Base-by-base conservation (phyloP, 2,888 invertebrate genomes). In the Exephanes ischioxanthus region DNA sequence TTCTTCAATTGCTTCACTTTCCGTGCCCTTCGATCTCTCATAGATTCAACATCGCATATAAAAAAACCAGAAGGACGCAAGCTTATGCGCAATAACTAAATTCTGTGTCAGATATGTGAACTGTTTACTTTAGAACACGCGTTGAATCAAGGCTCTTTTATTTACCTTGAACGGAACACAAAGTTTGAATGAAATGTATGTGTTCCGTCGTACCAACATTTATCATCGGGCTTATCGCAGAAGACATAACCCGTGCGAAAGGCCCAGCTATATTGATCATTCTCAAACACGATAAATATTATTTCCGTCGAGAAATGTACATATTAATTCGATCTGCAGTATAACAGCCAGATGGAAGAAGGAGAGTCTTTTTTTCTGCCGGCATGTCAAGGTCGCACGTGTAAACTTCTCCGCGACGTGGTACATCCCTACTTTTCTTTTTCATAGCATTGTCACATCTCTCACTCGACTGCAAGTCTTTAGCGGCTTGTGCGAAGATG, bases 171-270 rank as follows among this genome's bases (percentile, higher is more conserved):
- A 11, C 41, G 1, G 41, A 41, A 41, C 41, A 0, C 41, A 41
- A 41, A 41, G 41, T 2, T 19, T 19, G 55, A 55, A 55, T 19
- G 55, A 55, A 55, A 9, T 55, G 22, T 22, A 22, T 55, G 22
- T 22, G 7, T 22, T 3, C 75, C 83, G 81, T n/a, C 73, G 30
- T 6, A 87, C 2, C 9, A 22, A 22, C 55, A 5, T 55, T 55
- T 55, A 55, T 55, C 55, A 55, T 19, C 19, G 22, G 1, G 19
- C 9, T 19, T 9, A 19, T 19, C 22, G 22, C 22, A 7, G 9
- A 19, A 55, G 19, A 7, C 55, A 22, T 55, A 55, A 55, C 3
- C 7, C 55, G 19, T 22, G 55, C 22, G 3, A 9, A 55, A 22
- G 7, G 19, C 7, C 11, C 22, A 22, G 19, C 22, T 55, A 55